A percentile compares a stretch with the other conserved stretches of the same genome.
Conservation (phyloP, 2,888 invertebrate species). For the Leptinotarsa haldemani region DNA sequence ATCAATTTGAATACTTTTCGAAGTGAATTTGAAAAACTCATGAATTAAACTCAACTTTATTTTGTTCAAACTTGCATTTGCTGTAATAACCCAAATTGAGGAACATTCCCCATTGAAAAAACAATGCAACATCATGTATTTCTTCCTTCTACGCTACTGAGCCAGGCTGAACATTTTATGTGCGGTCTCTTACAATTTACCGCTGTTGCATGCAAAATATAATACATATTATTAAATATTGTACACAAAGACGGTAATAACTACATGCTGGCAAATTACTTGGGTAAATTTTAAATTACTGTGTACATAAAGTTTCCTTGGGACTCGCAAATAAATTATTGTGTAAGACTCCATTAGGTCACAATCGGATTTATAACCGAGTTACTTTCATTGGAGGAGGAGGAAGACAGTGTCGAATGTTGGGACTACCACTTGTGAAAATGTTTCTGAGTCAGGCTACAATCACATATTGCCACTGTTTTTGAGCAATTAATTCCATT, state of each 20-base stretch:
- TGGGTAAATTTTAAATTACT: neutral
- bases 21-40: too few species aligned
- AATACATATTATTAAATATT: slow-evolving; percentile 1
- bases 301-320: slow-evolving; percentile 6
- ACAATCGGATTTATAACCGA: neutral
- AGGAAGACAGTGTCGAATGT: neutral
- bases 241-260: slow-evolving; percentile 6
- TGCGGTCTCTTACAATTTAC: slow-evolving; percentile 4
- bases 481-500: too few species aligned
- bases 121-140: neutral
- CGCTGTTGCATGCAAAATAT: slow-evolving; percentile 1
- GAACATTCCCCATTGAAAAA: too few species aligned
- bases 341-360: neutral
- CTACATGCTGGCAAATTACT: slow-evolving; percentile 1
- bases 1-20: too few species aligned
- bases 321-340: neutral
- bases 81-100: too few species aligned
- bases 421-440: neutral
- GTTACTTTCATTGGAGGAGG: neutral
- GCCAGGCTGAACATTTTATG: neutral
- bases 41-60: too few species aligned
- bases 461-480: too few species aligned
- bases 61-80: too few species aligned
- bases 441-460: too few species aligned
- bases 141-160: neutral